Conservation (phyloP, 2,888 invertebrate species). For the Parelbella ahira region DNA sequence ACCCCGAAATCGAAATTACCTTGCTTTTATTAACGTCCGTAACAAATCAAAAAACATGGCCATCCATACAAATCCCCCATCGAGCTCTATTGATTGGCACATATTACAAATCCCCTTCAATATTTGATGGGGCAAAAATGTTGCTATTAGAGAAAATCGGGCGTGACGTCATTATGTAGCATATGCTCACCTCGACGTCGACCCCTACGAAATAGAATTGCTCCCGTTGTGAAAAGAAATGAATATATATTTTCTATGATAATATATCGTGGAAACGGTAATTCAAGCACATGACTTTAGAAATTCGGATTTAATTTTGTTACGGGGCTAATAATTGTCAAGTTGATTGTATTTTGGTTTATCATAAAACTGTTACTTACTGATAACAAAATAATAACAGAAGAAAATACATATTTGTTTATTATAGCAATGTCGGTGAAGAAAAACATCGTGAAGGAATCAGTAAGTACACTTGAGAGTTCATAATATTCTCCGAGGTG, state of each 20-base stretch:
- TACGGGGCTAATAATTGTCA: too few relatives aligned
- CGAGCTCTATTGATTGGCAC: constrained; percentile 31
- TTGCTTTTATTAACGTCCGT: background rate
- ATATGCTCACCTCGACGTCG: constrained; percentile 39
- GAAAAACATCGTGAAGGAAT: too few relatives aligned
- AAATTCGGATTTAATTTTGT: constrained; percentile 4
- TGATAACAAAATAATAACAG: too few relatives aligned
- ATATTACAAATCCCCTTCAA: constrained; percentile 42
- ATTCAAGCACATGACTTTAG: background rate
- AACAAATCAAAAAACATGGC: constrained; percentile 19
- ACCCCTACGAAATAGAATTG: constrained; percentile 20
- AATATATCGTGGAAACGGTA: background rate
- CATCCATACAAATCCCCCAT: constrained; percentile 17
- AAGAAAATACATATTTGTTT: too few relatives aligned
- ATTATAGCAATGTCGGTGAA: too few relatives aligned
- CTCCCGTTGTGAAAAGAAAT: constrained; percentile 26
- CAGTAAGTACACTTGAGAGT: too few relatives aligned
- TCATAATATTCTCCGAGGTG: too few relatives aligned
- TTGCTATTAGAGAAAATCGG: constrained; percentile 30
- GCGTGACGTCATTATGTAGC: constrained; percentile 49
- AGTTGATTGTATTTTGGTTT: too few relatives aligned
- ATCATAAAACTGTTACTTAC: too few relatives aligned
- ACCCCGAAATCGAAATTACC: constrained; percentile 7
- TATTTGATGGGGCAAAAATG: constrained; percentile 43
- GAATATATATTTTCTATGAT: constrained; percentile 19